Conservation (phyloP, 2,797 vertebrate species). For the Threskiornis aethiopicus region DNA sequence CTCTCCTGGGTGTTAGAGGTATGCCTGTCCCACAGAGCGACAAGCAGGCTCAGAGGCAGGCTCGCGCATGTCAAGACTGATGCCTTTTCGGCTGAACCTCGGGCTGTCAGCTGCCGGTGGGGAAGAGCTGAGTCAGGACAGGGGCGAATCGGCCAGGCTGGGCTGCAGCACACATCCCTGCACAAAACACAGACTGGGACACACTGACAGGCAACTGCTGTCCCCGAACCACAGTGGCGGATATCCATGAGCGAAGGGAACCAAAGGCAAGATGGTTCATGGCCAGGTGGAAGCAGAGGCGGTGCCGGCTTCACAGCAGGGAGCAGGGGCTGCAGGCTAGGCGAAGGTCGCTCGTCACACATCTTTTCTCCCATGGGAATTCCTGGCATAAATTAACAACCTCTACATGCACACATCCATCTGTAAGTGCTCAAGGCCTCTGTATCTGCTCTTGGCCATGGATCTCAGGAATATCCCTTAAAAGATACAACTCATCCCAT, state of each 20-base stretch:
- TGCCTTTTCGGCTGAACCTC: background rate
- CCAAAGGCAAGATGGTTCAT: background rate
- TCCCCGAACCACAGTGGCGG: background rate
- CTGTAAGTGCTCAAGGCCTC: background rate
- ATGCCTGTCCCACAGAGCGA: background rate
- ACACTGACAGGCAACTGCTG: background rate
- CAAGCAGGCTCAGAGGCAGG: background rate
- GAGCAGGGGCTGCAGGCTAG: background rate
- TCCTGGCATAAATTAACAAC: background rate
- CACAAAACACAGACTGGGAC: background rate
- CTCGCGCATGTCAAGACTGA: background rate
- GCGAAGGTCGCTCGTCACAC: rapidly evolving
- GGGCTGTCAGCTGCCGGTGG: background rate
- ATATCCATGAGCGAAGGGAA: background rate
- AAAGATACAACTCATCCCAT: background rate
- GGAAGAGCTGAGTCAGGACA: background rate
- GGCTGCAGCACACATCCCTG: background rate
- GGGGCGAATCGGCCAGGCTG: background rate
- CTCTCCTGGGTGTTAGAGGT: background rate
- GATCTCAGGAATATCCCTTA: background rate
- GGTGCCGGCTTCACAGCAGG: background rate
- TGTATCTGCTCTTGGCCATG: background rate
- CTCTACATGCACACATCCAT: background rate
- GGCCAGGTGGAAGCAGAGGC: background rate
- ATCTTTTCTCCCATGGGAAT: background rate